Evolutionary conservation across 2,797 vertebrate genomes (phyloP).

Genomic region (Etheostoma nigrum): DNA sequence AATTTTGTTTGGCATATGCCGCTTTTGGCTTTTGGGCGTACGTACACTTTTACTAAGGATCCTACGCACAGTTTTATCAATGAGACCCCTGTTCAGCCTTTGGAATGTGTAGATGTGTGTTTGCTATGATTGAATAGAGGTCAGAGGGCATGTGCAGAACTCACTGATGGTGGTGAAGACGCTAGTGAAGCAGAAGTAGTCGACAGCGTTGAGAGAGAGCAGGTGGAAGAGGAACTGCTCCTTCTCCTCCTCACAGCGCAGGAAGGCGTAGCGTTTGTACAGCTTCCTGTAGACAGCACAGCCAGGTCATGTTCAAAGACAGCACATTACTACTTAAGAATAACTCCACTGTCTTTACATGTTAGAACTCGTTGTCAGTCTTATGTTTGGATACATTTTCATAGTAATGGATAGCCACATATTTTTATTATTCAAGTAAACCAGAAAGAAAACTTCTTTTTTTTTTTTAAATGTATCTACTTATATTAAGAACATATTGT

Average conservation of each 20-base stretch:
- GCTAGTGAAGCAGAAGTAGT: constrained; percentile 97
- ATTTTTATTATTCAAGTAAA: too few relatives aligned
- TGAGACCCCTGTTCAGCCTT: neutral
- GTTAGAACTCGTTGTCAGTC: neutral
- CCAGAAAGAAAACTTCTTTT: too few relatives aligned
- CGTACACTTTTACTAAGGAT: too few relatives aligned
- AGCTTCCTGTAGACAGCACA: constrained; percentile 86
- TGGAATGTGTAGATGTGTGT: neutral
- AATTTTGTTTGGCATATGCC: too few relatives aligned
- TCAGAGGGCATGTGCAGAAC: constrained; percentile 52
- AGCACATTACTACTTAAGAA: neutral
- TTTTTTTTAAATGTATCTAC: too few relatives aligned
- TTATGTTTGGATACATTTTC: neutral
- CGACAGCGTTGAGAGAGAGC: constrained; percentile 93
- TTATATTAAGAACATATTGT: too few relatives aligned
- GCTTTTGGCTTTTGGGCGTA: too few relatives aligned
- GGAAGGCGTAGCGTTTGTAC: constrained; percentile 95
- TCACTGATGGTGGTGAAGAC: constrained; percentile 97
- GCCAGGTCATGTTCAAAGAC: neutral
- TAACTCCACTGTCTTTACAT: neutral
- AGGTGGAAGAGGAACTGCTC: constrained; percentile 97
- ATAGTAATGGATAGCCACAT: neutral
- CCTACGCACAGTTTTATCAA: too few relatives aligned
- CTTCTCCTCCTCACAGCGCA: constrained; percentile 94
- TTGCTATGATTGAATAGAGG: neutral